A percentile compares a stretch with the other conserved stretches of the same genome.
phyloP scores from a whole-genome alignment of 2,797 vertebrate genomes.

The Pseudochirops cupreus region DNA sequence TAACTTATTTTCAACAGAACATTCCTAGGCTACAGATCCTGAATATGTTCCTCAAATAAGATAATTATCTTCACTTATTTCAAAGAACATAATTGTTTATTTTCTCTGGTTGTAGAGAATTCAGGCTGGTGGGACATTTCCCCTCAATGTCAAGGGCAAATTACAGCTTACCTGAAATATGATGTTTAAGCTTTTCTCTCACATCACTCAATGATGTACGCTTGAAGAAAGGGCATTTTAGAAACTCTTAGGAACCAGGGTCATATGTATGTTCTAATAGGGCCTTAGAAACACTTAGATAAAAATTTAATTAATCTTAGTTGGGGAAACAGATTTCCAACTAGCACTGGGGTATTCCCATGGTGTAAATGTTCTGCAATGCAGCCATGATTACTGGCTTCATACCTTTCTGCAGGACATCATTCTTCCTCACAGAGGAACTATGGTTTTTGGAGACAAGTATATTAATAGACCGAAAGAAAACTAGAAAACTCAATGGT shows the following conservation, averaged over 20 bases:
- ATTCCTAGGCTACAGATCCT: conserved; percentile 42
- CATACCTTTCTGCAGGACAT: background rate
- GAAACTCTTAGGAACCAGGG: conserved; percentile 27
- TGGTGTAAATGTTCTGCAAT: background rate
- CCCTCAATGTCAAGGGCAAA: background rate
- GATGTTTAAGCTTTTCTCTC: conserved; percentile 36
- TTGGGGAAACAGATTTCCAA: background rate
- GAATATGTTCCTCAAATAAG: conserved; percentile 23
- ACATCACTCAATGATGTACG: conserved; percentile 20
- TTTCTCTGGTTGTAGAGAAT: conserved; percentile 10
- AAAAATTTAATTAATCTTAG: background rate
- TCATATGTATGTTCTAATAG: background rate
- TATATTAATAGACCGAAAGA: background rate
- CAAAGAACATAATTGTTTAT: conserved; percentile 27
- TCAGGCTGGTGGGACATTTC: background rate
- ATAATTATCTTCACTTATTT: conserved; percentile 30
- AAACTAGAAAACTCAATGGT: background rate
- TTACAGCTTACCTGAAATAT: background rate
- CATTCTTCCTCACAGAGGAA: background rate
- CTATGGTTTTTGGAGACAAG: background rate
- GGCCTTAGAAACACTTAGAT: background rate
- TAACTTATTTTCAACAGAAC: conserved; percentile 47
- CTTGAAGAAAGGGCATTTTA: conserved; percentile 49
- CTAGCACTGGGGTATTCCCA: background rate
- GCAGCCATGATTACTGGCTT: background rate